Percentiles rank a stretch among this genome's conserved stretches.
Evolutionary conservation across 2,797 vertebrate genomes (phyloP).

Genomic region (Melopsittacus undulatus): DNA sequence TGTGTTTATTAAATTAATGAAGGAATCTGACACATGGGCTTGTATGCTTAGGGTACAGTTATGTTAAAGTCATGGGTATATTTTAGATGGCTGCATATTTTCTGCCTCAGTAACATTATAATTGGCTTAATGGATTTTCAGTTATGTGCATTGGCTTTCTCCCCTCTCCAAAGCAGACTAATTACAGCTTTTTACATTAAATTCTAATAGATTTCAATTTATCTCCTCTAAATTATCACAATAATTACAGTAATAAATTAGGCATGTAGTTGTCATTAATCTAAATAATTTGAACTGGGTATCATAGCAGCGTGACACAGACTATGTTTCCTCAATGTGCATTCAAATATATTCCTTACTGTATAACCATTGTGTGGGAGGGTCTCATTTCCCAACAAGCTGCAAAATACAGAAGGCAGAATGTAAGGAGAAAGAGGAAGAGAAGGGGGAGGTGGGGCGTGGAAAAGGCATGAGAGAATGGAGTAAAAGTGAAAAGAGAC

Average conservation of each 20-base stretch:
- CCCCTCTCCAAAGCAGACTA: conserved; percentile 67
- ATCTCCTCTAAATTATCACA: conserved; percentile 73
- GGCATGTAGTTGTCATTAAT: conserved; percentile 45
- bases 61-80: conserved; percentile 55
- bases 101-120: conserved; percentile 57
- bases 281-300: conserved; percentile 42
- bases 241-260: conserved; percentile 75
- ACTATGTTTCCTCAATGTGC: conserved; percentile 28
- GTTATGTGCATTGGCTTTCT: conserved; percentile 34
- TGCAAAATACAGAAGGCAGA: neutral
- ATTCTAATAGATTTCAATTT: conserved; percentile 75
- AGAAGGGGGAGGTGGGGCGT: neutral
- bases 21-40: conserved; percentile 82
- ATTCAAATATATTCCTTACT: conserved; percentile 56
- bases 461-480: neutral
- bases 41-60: conserved; percentile 67
- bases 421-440: neutral
- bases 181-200: conserved; percentile 79
- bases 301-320: neutral
- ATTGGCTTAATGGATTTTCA: conserved; percentile 76
- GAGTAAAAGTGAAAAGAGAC: neutral
- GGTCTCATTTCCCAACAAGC: neutral
- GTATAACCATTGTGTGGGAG: neutral
- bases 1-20: conserved; percentile 91
- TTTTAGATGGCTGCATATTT: conserved; percentile 61